phyloP scores from a whole-genome alignment of 2,797 vertebrate genomes.

The Dryobates pubescens region DNA sequence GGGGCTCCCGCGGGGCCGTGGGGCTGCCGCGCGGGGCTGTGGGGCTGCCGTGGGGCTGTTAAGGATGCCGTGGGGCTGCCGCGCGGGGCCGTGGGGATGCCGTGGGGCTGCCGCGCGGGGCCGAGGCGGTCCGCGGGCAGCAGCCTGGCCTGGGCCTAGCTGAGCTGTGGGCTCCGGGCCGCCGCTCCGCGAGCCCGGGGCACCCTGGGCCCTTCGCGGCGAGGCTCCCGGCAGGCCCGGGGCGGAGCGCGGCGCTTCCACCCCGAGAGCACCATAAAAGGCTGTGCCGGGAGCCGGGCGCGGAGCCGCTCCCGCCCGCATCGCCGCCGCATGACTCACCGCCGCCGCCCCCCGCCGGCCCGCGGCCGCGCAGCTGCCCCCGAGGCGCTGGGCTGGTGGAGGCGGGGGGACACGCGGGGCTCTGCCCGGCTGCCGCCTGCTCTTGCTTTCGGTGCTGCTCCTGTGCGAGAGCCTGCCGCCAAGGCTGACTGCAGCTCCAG shows the following conservation, averaged over 20 bases:
- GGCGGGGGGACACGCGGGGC: background rate
- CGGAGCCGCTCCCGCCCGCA: conserved; percentile 67
- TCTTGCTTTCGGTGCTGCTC: background rate
- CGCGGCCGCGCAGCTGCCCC: background rate
- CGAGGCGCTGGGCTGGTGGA: rapidly evolving
- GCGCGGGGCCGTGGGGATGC: too few relatives aligned
- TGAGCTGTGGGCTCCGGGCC: background rate
- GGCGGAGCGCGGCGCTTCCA: conserved; percentile 23
- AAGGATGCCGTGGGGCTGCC: too few relatives aligned
- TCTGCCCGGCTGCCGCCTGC: too few relatives aligned
- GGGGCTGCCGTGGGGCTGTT: too few relatives aligned
- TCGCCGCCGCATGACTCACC: conserved; percentile 69
- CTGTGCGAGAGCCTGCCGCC: background rate
- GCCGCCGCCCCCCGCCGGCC: too few relatives aligned
- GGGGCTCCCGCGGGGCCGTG: too few relatives aligned
- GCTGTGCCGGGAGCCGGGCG: conserved; percentile 62
- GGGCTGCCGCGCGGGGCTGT: too few relatives aligned
- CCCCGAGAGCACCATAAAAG: conserved; percentile 74
- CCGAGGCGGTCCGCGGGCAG: background rate
- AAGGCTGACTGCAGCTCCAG: background rate
- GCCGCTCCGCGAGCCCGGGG: background rate
- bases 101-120: background rate
- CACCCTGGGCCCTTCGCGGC: background rate
- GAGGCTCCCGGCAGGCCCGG: background rate
- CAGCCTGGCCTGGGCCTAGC: background rate